These are phyloP conservation scores for Trachelus stipa DNA, from an alignment of 2,888 invertebrate genomes.

Conservation along the genomic window DNA sequence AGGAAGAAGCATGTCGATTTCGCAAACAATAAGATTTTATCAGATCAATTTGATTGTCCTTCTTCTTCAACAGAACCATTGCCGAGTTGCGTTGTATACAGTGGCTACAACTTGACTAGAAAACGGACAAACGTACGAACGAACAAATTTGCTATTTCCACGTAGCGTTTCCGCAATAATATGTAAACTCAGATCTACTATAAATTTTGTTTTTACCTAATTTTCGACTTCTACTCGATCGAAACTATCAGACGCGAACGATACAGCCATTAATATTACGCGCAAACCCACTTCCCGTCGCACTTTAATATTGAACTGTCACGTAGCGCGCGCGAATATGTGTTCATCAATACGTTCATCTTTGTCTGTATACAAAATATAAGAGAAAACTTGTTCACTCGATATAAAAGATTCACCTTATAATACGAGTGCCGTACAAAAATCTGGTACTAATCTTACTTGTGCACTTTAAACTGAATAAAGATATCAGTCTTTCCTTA, in stretches of 20 bases:
- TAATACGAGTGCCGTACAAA: conserved; percentile 24
- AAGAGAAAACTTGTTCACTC: neutral
- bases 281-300: conserved; percentile 1
- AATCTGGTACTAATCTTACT: conserved; percentile 17
- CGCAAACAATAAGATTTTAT: conserved; percentile 17
- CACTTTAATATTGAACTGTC: conserved; percentile 20
- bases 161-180: conserved; percentile 4
- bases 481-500: conserved; percentile 29
- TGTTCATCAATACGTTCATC: conserved; percentile 22
- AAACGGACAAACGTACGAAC: conserved; percentile 37
- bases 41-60: conserved; percentile 47
- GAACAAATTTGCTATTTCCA: conserved; percentile 15
- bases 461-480: conserved; percentile 34
- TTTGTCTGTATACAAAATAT: conserved; percentile 11
- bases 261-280: conserved; percentile 13
- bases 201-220: conserved; percentile 19
- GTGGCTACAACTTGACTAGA: conserved; percentile 52
- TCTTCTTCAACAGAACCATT: conserved; percentile 36
- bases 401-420: conserved; percentile 24
- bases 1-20: neutral
- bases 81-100: conserved; percentile 28
- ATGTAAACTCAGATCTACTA: neutral
- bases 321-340: conserved; percentile 28
- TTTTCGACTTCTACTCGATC: conserved; percentile 8
- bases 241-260: neutral